phyloP scores from a whole-genome alignment of 1,140 invertebrate genomes.

The Drosophila gunungcola region DNA sequence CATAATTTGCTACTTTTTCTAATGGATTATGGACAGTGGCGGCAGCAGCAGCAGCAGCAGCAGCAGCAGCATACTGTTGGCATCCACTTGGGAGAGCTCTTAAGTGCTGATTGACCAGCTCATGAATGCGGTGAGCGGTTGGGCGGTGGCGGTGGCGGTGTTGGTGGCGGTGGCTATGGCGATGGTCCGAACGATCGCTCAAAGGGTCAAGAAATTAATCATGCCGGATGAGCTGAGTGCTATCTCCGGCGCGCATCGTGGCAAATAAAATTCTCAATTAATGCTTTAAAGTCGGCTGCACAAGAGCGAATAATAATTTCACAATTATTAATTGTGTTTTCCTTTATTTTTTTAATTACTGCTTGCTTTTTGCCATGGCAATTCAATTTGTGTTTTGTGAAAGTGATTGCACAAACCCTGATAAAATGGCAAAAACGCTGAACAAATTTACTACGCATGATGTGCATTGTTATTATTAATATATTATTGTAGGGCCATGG shows the following conservation, averaged over 20 bases:
- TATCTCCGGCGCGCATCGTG: constrained; percentile 43
- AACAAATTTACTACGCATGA: constrained; percentile 7
- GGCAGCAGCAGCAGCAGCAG: constrained; percentile 32
- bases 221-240: constrained; percentile 42
- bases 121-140: constrained; percentile 46
- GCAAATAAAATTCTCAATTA: constrained; percentile 50
- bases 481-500: constrained; percentile 48
- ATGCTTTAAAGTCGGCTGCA: constrained; percentile 37
- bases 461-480: constrained; percentile 32
- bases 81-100: constrained; percentile 52
- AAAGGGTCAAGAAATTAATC: constrained; percentile 65
- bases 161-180: background rate
- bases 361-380: constrained; percentile 33
- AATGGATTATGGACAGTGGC: constrained; percentile 74
- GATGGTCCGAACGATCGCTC: constrained; percentile 27
- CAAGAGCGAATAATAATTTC: constrained; percentile 20
- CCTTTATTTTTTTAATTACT: constrained; percentile 29
- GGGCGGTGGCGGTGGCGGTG: background rate
- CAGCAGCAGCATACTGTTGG: constrained; percentile 61
- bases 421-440: constrained; percentile 27
- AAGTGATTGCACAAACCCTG: constrained; percentile 72
- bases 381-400: constrained; percentile 76
- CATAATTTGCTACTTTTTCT: constrained; percentile 81
- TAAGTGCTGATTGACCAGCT: constrained; percentile 71
- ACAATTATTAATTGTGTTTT: constrained; percentile 52